These are phyloP conservation scores for Lepidothrix coronata DNA, from an alignment of 2,113 vertebrate species.

Conservation along the genomic window DNA sequence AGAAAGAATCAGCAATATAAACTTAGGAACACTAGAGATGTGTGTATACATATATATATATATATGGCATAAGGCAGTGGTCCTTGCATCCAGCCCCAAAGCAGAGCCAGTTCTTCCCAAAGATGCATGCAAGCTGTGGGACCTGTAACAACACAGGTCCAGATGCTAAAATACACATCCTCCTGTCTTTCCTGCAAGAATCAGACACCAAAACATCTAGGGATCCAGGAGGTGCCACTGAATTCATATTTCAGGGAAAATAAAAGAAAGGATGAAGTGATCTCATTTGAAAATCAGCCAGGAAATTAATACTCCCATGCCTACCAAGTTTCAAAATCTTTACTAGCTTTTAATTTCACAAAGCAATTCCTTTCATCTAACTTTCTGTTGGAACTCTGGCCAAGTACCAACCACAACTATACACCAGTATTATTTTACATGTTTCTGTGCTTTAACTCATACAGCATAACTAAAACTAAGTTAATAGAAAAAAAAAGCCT, in stretches of 20 bases:
- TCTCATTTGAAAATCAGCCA: slow-evolving; percentile 7
- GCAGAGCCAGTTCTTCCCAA: background rate
- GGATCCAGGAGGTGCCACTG: background rate
- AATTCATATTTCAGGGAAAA: background rate
- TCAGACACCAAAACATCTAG: background rate
- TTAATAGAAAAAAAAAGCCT: background rate
- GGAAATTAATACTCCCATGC: background rate
- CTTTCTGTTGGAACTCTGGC: background rate
- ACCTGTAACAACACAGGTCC: background rate
- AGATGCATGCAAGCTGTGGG: background rate
- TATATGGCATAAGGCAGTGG: background rate
- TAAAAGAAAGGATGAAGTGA: background rate
- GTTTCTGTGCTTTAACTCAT: background rate
- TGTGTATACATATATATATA: rapidly evolving
- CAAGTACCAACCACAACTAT: slow-evolving; percentile 12
- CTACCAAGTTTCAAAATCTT: background rate
- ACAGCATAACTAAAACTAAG: background rate
- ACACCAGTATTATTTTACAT: background rate
- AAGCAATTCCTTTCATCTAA: slow-evolving; percentile 24
- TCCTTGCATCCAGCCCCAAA: background rate
- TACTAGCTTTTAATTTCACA: slow-evolving; percentile 36
- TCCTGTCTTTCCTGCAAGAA: background rate
- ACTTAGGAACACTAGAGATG: background rate
- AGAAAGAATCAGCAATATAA: background rate
- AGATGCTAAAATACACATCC: background rate